Evolutionary conservation across 2,113 vertebrate species (phyloP), one percentile per base, ranked within the genome.

Genomic region (Amblyornis subalaris): DNA sequence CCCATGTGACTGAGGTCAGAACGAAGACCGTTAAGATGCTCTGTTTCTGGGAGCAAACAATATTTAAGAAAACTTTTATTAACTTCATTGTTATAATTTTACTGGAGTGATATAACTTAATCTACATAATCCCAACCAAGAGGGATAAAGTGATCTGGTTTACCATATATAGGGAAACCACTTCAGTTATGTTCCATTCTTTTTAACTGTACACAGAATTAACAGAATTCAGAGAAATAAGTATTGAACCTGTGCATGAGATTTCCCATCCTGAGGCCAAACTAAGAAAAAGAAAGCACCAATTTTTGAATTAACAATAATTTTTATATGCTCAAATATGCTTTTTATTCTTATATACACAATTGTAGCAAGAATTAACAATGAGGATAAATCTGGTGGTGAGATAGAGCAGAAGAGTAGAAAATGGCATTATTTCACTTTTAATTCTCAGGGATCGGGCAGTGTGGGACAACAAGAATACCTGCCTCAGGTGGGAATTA

Each of bases 401-500:
- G 36, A 82, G 64, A 44, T 10, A 47, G 48, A 24, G 20, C 2
- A 3, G 42, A 78, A 70, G 28, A 88, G 38, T 66, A 47, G 60
- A 73, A 89, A 85, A 85, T 28, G 16, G 16, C 48, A 76, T 79
- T 79, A 83, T 82, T 93, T 95, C 31, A 51, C 44, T 76, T 70
- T 22, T 66, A 62, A 62, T 85, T 66, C 55, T 55, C 8, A 45
- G 62, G 24, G 31, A 84, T 81, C 31, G 42, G 45, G 15, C 53
- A 85, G 50, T 36, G 40, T 83, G 55, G 67, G 71, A 57, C 58
- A 80, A 57, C 18, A 93, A 53, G 82, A 91, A 40, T 89, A 91
- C 88, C 78, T 88, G 85, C 75, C 82, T 90, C 71, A 95, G 85
- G 75, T 94, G 51, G 55, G 78, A 95, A 91, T 94, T 89, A 80